Evolutionary conservation across 2,888 invertebrate species (phyloP).

Genomic region (Chrysolina oricalcia): DNA sequence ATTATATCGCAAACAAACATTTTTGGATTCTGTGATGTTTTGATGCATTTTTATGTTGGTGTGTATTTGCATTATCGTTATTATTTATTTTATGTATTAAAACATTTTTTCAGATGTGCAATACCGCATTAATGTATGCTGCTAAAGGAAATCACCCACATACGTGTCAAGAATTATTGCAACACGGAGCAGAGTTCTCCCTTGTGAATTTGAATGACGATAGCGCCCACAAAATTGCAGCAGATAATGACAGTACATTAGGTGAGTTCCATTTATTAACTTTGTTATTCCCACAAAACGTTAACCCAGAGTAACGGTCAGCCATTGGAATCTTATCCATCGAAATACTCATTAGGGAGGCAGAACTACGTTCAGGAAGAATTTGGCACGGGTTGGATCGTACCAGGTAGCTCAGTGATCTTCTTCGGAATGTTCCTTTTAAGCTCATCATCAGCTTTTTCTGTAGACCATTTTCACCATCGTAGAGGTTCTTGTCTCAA

Average conservation of each 20-base stretch:
- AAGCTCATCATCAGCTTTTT: background rate
- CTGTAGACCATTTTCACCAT: background rate
- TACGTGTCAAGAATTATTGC: slow-evolving; percentile 88
- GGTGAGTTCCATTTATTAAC: slow-evolving; percentile 64
- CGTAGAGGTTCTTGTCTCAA: too few species aligned
- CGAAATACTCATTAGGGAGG: too few species aligned
- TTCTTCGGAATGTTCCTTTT: background rate
- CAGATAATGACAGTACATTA: slow-evolving; percentile 76
- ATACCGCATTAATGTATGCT: slow-evolving; percentile 93
- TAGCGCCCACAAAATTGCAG: slow-evolving; percentile 88
- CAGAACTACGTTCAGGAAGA: too few species aligned
- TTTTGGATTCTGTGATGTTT: too few species aligned
- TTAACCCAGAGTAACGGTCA: too few species aligned
- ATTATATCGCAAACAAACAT: too few species aligned
- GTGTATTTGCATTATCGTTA: too few species aligned
- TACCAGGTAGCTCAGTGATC: too few species aligned
- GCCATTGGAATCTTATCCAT: too few species aligned
- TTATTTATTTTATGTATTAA: background rate
- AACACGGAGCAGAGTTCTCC: slow-evolving; percentile 87
- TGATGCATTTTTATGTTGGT: too few species aligned
- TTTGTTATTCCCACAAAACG: too few species aligned
- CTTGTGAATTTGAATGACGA: slow-evolving; percentile 87
- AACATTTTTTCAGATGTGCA: slow-evolving; percentile 80
- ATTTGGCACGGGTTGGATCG: too few species aligned
- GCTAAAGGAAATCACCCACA: slow-evolving; percentile 92